Evolutionary conservation across 2,113 vertebrate species (phyloP), one percentile per base, ranked within the genome.

Genomic region (Lepidothrix coronata): DNA sequence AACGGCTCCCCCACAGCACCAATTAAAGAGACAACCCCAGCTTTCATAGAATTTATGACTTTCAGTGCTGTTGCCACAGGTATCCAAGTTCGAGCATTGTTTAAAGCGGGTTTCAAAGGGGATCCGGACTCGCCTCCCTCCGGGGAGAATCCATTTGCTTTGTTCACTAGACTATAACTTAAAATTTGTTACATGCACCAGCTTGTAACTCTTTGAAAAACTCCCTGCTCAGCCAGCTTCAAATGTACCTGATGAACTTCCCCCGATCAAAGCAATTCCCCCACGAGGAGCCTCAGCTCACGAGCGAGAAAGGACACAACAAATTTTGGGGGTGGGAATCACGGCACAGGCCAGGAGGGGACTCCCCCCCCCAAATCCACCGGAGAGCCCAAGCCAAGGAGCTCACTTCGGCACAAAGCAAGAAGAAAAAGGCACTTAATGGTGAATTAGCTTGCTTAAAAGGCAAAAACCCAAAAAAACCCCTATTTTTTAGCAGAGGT

Each of bases 41-140:
- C 93, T 95, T 75, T 9, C 49, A 80, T 3, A 91, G 91, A 76
- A 96, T 95, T 95, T 96, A 96, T 68, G 87, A 78, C 96, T 85
- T n/a, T 86, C 48, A 17, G 95, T 49, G 93, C 63, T 86, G 94
- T 91, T 96, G 93, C 93, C 89, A 93, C 91, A 96, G 94, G 90
- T 96, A 96, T 95, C 92, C 84, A 73, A 55, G 91, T 96, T 51
- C 79, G 78, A 71, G 51, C 0, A 3, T 2, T 44, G 91, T 96
- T 95, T 93, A 92, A 96, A 97, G 95, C 2, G 35, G 52, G 12
- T 86, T 97, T 97, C 96, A 97, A 97, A 97, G 88, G 90, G 76
- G 76, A 75, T 39, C 24, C 12, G 43, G 93, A 73, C 80, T 91
- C 66, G 8, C 88, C 91, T 90, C 22, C 94, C 97, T 96, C 70